These are phyloP conservation scores for Hippocampus barbouri DNA, from an alignment of 2,113 vertebrate genomes.

Conservation along the genomic window DNA sequence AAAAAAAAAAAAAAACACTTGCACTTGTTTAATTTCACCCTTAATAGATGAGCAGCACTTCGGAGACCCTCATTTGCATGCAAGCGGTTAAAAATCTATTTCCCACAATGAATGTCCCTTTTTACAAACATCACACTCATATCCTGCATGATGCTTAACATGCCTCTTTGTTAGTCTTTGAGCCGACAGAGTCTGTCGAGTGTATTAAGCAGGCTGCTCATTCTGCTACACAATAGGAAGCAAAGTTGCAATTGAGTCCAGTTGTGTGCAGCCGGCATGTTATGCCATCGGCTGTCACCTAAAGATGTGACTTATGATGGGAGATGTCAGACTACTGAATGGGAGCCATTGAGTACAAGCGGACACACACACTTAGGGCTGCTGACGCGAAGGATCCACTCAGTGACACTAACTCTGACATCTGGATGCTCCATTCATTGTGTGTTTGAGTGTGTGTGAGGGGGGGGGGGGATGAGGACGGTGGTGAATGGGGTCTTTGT, in stretches of 20 bases:
- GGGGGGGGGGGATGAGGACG: background rate
- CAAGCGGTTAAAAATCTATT: background rate
- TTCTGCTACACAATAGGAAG: conserved; percentile 29
- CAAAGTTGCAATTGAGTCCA: conserved; percentile 38
- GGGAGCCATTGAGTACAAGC: conserved; percentile 44
- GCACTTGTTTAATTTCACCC: background rate
- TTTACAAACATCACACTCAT: background rate
- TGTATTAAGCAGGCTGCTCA: conserved; percentile 34
- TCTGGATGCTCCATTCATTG: conserved; percentile 29
- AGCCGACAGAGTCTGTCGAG: conserved; percentile 6
- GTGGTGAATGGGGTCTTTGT: conserved; percentile 64
- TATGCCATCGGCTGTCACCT: conserved; percentile 51
- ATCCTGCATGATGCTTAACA: background rate
- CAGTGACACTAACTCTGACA: conserved; percentile 49
- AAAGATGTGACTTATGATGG: conserved; percentile 35
- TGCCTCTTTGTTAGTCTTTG: background rate
- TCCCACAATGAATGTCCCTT: background rate
- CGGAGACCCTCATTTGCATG: background rate
- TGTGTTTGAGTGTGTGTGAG: conserved; percentile 25
- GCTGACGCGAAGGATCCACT: conserved; percentile 58
- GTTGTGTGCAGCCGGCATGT: conserved; percentile 40
- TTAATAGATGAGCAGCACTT: background rate
- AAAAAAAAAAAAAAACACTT: too few species aligned
- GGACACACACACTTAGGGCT: conserved; percentile 39
- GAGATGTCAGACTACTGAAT: conserved; percentile 45